Base-by-base conservation (phyloP, 2,113 vertebrate genomes). In the Cinclus cinclus region DNA sequence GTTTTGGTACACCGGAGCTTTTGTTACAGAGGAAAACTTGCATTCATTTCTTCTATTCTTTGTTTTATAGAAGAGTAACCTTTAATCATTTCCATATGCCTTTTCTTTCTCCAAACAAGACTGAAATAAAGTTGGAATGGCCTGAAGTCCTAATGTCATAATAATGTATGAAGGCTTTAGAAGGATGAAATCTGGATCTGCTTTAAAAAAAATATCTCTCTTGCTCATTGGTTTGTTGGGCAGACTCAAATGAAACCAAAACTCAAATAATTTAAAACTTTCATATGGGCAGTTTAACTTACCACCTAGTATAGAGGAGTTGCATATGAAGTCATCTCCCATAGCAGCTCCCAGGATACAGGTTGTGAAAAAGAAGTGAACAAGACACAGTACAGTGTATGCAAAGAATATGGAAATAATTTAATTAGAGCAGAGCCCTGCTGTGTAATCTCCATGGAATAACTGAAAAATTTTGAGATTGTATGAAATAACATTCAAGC, bases 61-160 rank as follows among this genome's bases (percentile, higher is more conserved):
- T 73, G 44, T 71, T 95, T 96, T 55, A 95, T 79, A 88, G 39
- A 93, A 89, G 18, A 80, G 60, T 65, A 90, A 88, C 49, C 42
- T 95, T 85, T 96, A 95, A 95, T 96, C 15, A 86, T 24, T 90
- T 86, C 93, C 93, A 96, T 68, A 93, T 87, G 91, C 33, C 79
- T 95, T 87, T 68, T 74, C 87, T 91, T 94, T 85, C 60, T 83
- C 83, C 70, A 95, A 83, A 92, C 62, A 82, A 75, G n/a, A 91
- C 71, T 62, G 59, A 96, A 84, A 94, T 93, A 73, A 76, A 79
- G 71, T 30, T 96, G 94, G 78, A 96, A 96, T 88, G 42, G 53
- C 55, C 67, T 85, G 47, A 95, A 89, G 89, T 87, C 74, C 30
- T 50, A 93, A 91, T 64, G 88, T 94, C 69, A 75, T 59, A 84